Evolutionary conservation across 2,797 vertebrate species (phyloP).

Genomic region (Enteromius trimaculatus): DNA sequence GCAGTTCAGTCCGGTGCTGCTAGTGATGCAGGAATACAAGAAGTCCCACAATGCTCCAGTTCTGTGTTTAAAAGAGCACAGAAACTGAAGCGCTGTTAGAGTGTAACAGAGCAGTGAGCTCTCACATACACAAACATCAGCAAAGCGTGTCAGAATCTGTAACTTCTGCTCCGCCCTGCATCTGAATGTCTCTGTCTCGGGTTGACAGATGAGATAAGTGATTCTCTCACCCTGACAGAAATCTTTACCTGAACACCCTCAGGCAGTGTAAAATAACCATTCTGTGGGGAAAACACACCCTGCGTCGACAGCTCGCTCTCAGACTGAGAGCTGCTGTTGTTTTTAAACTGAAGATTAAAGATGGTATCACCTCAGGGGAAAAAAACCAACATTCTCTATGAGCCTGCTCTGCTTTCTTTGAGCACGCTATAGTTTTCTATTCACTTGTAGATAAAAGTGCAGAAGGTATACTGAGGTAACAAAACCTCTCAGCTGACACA

Average conservation of each 20-base stretch:
- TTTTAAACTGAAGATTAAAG: neutral
- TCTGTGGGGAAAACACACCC: conserved; percentile 39
- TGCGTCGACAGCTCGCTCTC: conserved; percentile 17
- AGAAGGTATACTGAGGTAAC: neutral
- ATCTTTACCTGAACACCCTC: conserved; percentile 57
- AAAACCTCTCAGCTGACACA: neutral
- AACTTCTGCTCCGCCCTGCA: conserved; percentile 32
- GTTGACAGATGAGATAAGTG: conserved; percentile 59
- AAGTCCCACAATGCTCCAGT: neutral
- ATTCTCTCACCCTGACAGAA: conserved; percentile 49
- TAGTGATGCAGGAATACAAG: neutral
- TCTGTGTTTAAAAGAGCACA: neutral
- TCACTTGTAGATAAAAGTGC: neutral
- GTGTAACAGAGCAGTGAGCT: neutral
- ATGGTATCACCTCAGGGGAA: neutral
- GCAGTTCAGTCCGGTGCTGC: neutral
- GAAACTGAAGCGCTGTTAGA: neutral
- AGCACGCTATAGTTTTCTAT: neutral
- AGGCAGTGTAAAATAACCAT: conserved; percentile 54
- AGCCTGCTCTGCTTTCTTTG: neutral
- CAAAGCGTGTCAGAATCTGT: conserved; percentile 31
- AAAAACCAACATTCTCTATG: neutral
- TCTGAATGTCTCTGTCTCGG: conserved; percentile 29
- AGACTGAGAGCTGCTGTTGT: neutral
- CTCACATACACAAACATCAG: conserved; percentile 1